These are phyloP conservation scores for Thunnus maccoyii DNA, from an alignment of 2,113 vertebrate genomes.

Conservation along the genomic window DNA sequence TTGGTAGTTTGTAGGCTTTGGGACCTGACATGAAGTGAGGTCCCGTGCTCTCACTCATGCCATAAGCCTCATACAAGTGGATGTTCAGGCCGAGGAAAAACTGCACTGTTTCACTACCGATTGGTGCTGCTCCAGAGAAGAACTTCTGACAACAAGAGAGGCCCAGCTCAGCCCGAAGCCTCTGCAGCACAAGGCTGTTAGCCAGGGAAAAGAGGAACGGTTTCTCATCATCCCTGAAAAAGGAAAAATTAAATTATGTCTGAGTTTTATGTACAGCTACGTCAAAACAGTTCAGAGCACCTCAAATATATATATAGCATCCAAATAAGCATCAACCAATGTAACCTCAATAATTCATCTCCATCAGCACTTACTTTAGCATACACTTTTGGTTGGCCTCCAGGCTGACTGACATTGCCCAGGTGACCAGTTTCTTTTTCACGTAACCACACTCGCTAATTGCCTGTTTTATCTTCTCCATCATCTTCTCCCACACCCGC, in stretches of 20 bases:
- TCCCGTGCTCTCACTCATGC: constrained; percentile 92
- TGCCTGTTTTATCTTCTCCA: constrained; percentile 90
- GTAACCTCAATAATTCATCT: neutral
- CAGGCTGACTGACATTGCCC: constrained; percentile 90
- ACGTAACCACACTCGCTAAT: constrained; percentile 87
- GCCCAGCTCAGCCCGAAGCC: constrained; percentile 87
- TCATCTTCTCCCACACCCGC: constrained; percentile 94
- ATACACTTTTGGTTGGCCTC: constrained; percentile 84
- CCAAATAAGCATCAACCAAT: no score
- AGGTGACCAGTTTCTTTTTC: constrained; percentile 89
- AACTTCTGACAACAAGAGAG: constrained; percentile 89
- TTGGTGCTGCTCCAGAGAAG: constrained; percentile 90
- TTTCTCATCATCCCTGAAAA: constrained; percentile 84
- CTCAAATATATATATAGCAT: no score
- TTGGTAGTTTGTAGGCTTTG: constrained; percentile 83
- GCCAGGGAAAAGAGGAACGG: constrained; percentile 85
- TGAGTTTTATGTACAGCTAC: neutral
- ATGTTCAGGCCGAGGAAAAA: constrained; percentile 93
- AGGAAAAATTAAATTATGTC: neutral
- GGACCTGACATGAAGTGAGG: constrained; percentile 91
- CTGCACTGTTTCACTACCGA: constrained; percentile 84
- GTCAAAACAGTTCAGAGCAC: neutral
- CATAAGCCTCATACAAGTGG: constrained; percentile 89
- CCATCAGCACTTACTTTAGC: constrained; percentile 77
- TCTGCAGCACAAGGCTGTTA: constrained; percentile 88